Base-by-base conservation (phyloP, 2,888 invertebrate genomes). In the Amblyjoppa proteus region DNA sequence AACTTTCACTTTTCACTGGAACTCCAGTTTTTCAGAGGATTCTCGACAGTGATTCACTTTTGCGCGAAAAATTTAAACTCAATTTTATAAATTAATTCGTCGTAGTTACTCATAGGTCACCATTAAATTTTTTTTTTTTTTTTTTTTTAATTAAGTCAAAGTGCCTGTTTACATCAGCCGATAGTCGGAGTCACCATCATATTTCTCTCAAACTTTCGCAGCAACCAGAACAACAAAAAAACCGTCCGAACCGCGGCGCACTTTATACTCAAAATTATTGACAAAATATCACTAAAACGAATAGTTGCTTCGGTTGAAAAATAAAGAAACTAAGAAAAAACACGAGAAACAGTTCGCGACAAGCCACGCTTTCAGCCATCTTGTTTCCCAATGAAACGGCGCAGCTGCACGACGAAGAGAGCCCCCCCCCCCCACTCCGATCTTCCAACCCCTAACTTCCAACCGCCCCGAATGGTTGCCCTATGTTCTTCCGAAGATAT, bases 331-430 rank as follows among this genome's bases (percentile, higher is more conserved):
- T 38, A 56, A 61, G 76, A 81, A 87, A 25, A 38, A 77, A 81
- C 81, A 85, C 79, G 77, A 84, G 81, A 87, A 85, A 89, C 88
- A 87, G 84, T 83, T 79, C 70, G 87, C 83, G 84, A 89, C 90
- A 87, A 89, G 87, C 89, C 85, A 88, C 87, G 87, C 87, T 87
- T 89, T 89, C 93, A 87, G 93, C 93, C 92, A 93, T 93, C 92
- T 93, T 93, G 91, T 91, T 91, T 90, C 86, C 78, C 86, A 86
- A 89, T 88, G 88, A 88, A 89, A 89, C 90, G 89, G 91, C 93
- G 93, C 92, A 92, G 92, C 92, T 92, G 92, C 90, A 84, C 85
- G 84, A 69, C 85, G 56, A 70, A 77, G 74, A 77, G 82, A 66
- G 66, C 87, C 88, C 91, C 20, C 20, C 20, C 20, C 20, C 20